Conservation (phyloP, 2,888 invertebrate species). For the Lycia hirtaria region DNA sequence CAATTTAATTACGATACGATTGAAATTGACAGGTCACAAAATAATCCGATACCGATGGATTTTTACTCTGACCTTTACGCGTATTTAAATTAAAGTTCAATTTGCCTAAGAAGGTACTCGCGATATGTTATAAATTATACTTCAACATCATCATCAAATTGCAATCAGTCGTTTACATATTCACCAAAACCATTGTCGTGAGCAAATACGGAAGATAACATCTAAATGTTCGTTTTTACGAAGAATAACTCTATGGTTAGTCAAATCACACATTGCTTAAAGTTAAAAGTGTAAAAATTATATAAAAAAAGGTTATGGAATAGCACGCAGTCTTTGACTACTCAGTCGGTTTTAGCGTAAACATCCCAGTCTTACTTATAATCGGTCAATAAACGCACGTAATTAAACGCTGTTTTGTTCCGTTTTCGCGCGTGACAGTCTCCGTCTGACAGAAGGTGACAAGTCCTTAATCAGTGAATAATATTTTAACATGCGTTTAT, state of each 20-base stretch:
- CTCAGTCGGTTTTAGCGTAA: slow-evolving; percentile 31
- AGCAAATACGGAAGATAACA: slow-evolving; percentile 13
- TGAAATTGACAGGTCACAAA: neutral
- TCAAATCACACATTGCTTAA: slow-evolving; percentile 68
- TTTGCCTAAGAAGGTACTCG: slow-evolving; percentile 41
- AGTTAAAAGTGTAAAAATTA: slow-evolving; percentile 21
- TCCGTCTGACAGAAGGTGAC: no score
- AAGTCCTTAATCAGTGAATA: no score
- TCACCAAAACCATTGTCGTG: slow-evolving; percentile 1
- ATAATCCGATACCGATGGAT: slow-evolving; percentile 2
- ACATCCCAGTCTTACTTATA: neutral
- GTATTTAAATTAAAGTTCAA: slow-evolving; percentile 28
- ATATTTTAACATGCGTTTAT: no score
- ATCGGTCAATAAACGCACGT: neutral
- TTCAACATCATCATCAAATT: slow-evolving; percentile 25
- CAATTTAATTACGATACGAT: neutral
- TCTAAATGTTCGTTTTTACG: neutral
- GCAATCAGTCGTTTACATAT: slow-evolving; percentile 40
- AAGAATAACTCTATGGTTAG: slow-evolving; percentile 48
- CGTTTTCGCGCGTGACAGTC: no score
- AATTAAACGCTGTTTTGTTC: no score
- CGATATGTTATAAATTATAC: slow-evolving; percentile 41
- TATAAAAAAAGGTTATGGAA: slow-evolving; percentile 35
- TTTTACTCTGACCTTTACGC: slow-evolving; percentile 37
- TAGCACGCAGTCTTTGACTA: slow-evolving; percentile 39